A percentile compares a stretch with the other conserved stretches of the same genome.
Conservation (phyloP, 2,113 vertebrate species). For the Geothlypis trichas region DNA sequence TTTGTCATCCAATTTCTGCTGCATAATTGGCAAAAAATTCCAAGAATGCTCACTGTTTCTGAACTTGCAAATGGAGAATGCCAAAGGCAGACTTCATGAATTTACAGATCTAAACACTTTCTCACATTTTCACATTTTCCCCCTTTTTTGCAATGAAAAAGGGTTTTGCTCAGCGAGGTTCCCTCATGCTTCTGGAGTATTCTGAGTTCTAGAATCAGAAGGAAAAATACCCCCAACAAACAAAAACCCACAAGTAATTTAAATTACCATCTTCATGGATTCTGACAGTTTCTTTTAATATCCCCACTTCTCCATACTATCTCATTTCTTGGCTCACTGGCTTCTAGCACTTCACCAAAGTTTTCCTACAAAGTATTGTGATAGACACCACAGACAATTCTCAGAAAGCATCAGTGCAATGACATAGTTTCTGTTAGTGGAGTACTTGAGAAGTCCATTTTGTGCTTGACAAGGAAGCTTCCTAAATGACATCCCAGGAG, state of each 20-base stretch:
- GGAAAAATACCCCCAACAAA: neutral
- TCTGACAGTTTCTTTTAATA: neutral
- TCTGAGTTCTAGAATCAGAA: neutral
- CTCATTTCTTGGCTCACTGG: neutral
- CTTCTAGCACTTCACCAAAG: neutral
- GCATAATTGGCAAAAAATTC: neutral
- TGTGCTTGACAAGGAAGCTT: constrained; percentile 12
- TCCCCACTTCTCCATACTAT: neutral
- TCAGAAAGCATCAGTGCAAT: neutral
- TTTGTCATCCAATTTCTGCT: neutral
- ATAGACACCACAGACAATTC: neutral
- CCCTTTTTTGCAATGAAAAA: neutral
- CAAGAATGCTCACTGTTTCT: neutral
- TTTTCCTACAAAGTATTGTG: neutral
- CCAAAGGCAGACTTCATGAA: neutral
- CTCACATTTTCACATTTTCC: neutral
- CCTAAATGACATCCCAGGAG: constrained; percentile 21
- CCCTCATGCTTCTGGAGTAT: neutral
- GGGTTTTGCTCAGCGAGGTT: neutral
- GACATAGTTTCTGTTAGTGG: neutral
- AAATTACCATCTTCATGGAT: neutral
- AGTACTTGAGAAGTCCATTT: neutral
- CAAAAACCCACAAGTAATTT: fast-evolving
- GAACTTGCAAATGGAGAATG: neutral
- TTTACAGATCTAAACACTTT: neutral